Base-by-base conservation (phyloP, 1,140 invertebrate genomes). In the Melanaphis sacchari region DNA sequence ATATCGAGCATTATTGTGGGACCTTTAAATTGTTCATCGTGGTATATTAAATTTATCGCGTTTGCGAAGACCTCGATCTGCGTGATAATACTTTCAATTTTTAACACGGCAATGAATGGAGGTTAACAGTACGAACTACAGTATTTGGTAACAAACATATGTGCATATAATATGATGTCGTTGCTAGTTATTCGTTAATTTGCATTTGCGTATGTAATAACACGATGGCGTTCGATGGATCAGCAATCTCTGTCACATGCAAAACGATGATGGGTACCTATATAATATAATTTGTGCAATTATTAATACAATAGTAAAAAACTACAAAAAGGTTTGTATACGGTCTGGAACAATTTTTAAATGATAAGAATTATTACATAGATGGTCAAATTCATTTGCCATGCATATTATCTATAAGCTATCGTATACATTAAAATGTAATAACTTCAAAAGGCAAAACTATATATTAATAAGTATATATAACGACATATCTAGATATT, bases 241-340 rank as follows among this genome's bases (percentile, higher is more conserved):
- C 31, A 76, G 59, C 31, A 76, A 76, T 76, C 31, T n/a, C n/a
- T 15, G 59, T 76, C 11, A 5, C 59, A 76, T 76, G 59, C 31
- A 76, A 76, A 76, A 76, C 15, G 59, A 36, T 76, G 31, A 76
- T 76, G 5, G 31, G 0, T 76, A 76, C 59, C 15, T 76, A 76
- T 54, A 54, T n/a, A 76, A 36, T 76, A 76, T 76, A 76, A 76
- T n/a, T 76, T 76, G 59, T 76, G 59, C 59, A 76, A 76, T 76
- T 76, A n/a, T 76, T n/a, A 66, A 31, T 59, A 31, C 18, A 76
- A 76, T 15, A 76, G 59, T 76, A 76, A 11, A 76, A 76, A 76
- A 76, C 59, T 76, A 76, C 59, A 76, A n/a, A 76, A n/a, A n/a
- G 0, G 4, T 76, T 36, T n/a, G 31, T 76, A 76, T 76, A 76